phyloP scores from a whole-genome alignment of 2,113 vertebrate genomes.

The Pachycephala philippinensis region DNA sequence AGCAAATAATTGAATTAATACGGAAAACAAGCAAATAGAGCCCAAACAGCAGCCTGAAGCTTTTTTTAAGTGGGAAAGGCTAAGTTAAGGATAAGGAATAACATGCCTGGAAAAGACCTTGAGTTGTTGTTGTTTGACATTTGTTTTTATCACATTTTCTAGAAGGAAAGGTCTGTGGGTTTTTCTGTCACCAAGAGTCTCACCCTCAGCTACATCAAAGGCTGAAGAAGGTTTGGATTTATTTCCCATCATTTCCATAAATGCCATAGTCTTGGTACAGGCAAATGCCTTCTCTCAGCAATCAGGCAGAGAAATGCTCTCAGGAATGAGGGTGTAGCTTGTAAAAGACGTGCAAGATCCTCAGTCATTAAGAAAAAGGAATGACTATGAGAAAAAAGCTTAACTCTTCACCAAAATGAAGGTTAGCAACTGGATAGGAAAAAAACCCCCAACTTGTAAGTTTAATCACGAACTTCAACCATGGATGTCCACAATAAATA shows the following conservation, averaged over 20 bases:
- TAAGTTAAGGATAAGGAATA: not conserved
- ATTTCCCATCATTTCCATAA: not conserved
- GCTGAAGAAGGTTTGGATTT: not conserved
- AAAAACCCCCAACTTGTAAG: not conserved
- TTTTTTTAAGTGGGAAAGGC: not conserved
- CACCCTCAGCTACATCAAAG: not conserved
- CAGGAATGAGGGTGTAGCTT: not conserved
- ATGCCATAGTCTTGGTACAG: not conserved
- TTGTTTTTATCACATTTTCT: not conserved
- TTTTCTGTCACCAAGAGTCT: not conserved
- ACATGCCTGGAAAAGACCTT: not conserved
- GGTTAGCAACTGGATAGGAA: not conserved
- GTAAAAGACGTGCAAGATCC: accelerated
- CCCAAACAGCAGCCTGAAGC: not conserved
- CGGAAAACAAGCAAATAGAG: not conserved
- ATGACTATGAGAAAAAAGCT: not conserved
- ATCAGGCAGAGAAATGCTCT: not conserved
- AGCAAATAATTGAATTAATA: not conserved
- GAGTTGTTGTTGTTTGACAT: accelerated
- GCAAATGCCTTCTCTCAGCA: not conserved
- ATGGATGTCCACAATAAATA: not conserved
- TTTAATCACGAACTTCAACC: not conserved
- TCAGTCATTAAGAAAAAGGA: not conserved
- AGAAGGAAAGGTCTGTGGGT: not conserved
- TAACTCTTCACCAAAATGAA: not conserved